phyloP scores from a whole-genome alignment of 2,797 vertebrate genomes.

The Tapera naevia region DNA sequence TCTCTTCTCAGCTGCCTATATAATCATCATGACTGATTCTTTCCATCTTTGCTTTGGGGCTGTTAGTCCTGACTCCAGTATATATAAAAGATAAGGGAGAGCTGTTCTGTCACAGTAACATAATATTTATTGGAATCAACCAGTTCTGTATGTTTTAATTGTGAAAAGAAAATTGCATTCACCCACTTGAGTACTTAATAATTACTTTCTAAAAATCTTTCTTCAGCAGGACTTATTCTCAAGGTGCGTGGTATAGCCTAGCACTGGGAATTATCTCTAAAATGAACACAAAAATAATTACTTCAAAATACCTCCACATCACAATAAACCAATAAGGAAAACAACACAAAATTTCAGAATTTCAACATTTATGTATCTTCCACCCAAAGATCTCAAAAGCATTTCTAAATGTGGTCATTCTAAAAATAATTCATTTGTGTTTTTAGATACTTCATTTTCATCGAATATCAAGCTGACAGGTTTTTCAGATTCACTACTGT shows the following conservation, averaged over 20 bases:
- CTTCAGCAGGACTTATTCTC: neutral
- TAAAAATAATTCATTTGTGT: neutral
- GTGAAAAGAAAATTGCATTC: neutral
- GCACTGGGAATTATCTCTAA: neutral
- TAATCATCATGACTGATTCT: neutral
- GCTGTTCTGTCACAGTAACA: neutral
- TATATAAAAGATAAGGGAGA: neutral
- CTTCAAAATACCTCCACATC: neutral
- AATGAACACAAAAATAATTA: neutral
- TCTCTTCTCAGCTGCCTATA: neutral
- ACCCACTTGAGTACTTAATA: neutral
- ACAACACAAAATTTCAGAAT: neutral
- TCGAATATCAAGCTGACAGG: neutral
- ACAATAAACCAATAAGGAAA: neutral
- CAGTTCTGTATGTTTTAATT: neutral
- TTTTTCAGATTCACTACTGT: neutral
- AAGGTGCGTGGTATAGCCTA: neutral
- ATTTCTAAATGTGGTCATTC: neutral
- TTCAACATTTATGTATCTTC: neutral
- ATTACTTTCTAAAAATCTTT: neutral
- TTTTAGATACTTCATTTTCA: neutral
- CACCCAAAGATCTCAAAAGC: neutral
- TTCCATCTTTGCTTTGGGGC: neutral
- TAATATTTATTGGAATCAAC: neutral
- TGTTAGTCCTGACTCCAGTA: neutral